Percentiles rank a stretch among this genome's conserved stretches.
Conservation (phyloP, 2,888 invertebrate species). For the Ennomos quercinarius region DNA sequence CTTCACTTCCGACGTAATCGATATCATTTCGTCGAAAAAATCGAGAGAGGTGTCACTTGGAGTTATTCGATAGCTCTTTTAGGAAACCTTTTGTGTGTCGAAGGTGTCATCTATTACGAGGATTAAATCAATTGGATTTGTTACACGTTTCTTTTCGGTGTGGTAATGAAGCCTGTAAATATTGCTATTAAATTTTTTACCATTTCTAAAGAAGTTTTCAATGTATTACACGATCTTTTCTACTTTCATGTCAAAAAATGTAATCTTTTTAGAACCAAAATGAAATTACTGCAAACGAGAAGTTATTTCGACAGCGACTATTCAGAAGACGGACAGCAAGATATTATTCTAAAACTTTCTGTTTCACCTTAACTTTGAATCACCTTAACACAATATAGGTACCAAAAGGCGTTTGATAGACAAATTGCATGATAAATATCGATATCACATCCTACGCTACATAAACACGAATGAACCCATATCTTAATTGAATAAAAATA, state of each 20-base stretch:
- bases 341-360: too few relatives aligned
- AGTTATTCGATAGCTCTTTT: constrained; percentile 42
- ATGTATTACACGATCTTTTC: too few relatives aligned
- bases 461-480: constrained; percentile 17
- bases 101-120: constrained; percentile 28
- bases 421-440: constrained; percentile 1
- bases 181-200: neutral
- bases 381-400: too few relatives aligned
- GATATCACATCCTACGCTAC: constrained; percentile 18
- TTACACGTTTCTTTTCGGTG: constrained; percentile 16
- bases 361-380: too few relatives aligned
- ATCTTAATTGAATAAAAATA: constrained; percentile 33
- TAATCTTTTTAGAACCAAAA: too few relatives aligned
- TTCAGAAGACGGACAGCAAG: too few relatives aligned
- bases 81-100: constrained; percentile 42
- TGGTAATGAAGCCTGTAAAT: neutral
- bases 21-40: constrained; percentile 76
- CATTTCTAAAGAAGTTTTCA: too few relatives aligned
- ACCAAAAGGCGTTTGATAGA: too few relatives aligned
- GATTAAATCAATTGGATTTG: constrained; percentile 27
- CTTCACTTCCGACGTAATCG: constrained; percentile 80
- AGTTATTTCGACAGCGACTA: too few relatives aligned
- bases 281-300: too few relatives aligned
- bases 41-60: constrained; percentile 56
- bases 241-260: too few relatives aligned